Base-by-base conservation (phyloP, 2,113 vertebrate genomes). In the Pseudorectes ferrugineus region DNA sequence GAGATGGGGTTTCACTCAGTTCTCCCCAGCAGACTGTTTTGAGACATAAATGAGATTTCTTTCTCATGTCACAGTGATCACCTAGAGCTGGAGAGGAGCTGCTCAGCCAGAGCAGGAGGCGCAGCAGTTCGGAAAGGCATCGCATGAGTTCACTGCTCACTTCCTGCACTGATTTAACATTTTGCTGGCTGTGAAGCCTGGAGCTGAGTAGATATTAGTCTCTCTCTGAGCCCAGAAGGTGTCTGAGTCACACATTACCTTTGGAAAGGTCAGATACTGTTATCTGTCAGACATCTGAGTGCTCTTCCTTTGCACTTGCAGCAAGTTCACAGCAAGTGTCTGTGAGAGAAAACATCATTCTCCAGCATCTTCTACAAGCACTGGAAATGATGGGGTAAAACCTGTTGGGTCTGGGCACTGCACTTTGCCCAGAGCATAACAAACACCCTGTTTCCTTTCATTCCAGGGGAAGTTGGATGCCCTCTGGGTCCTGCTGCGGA, bases 391-490 rank as follows among this genome's bases (percentile, higher is more conserved):
- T 6, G 25, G 25, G 52, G 16, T 28, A 3, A 54, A 48, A 33
- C 29, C 8, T 2, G 6, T 3, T 8, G 40, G 22, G 13, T 11
- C 45, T 54, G 61, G 31, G 45, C 31, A 1, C 18, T 29, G 45
- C 28, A 0, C 23, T 25, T 14, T 10, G 26, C 61, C 13, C 54
- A 3, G 42, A 8, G 58, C 19, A 1, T 46, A 2, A 12, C 76
- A 5, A 43, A 45, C 42, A 1, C 14, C 12, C 7, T 28, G 2
- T 93, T 63, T 97, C 24, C 92, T 96, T 90, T 45, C 58, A 24
- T 97, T 97, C 16, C 95, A 99, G 99, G 99, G 99, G 66, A 99
- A 99, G 94, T 92, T 99, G 89, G 99, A 99, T 67, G 99, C 99
- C 55, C 96, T 99, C 88, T 99, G 99, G 99, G 98, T 99, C 14